Conservation (phyloP, 2,888 invertebrate genomes). For the Elegia similella region DNA sequence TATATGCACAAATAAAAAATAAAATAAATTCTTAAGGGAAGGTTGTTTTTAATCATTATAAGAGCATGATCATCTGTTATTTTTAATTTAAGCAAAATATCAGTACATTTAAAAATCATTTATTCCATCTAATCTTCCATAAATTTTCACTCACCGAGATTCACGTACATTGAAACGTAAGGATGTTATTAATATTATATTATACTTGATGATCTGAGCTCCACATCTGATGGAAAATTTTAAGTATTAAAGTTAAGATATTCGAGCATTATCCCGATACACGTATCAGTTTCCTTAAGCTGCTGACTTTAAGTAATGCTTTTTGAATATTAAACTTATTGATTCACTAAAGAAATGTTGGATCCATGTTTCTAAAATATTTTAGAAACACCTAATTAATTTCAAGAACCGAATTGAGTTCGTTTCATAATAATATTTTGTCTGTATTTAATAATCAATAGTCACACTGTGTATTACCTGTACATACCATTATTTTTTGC, state of each 20-base stretch:
- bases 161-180: slow-evolving; percentile 1
- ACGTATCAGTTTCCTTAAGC: neutral
- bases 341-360: neutral
- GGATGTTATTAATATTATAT: slow-evolving; percentile 10
- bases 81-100: neutral
- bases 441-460: too few species aligned
- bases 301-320: neutral
- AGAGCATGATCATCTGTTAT: neutral
- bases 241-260: neutral
- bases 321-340: neutral
- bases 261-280: neutral
- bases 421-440: too few species aligned
- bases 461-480: too few species aligned
- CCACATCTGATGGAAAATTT: slow-evolving; percentile 1
- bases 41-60: too few species aligned
- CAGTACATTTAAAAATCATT: neutral
- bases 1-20: too few species aligned
- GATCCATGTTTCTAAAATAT: too few species aligned
- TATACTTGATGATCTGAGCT: slow-evolving; percentile 2
- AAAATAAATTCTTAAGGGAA: too few species aligned
- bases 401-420: too few species aligned
- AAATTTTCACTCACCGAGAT: slow-evolving; percentile 2
- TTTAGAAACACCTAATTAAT: too few species aligned
- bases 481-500: too few species aligned
- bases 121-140: neutral